Evolutionary conservation across 2,888 invertebrate species (phyloP).

Genomic region (Bimastos eiseni): DNA sequence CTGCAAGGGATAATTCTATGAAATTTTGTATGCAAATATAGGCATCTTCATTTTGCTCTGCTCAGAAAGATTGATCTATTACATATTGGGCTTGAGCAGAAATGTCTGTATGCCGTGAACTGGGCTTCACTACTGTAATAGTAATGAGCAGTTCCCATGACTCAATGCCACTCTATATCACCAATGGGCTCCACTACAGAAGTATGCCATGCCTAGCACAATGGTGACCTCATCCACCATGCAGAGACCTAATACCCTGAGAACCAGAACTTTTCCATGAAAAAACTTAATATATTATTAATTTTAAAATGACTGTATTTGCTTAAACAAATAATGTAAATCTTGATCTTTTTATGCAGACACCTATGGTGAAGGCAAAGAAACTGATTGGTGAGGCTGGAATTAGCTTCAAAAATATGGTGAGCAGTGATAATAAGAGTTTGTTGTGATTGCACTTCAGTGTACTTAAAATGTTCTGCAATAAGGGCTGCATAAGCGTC

Average conservation of each 20-base stretch:
- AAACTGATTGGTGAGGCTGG: slow-evolving; percentile 55
- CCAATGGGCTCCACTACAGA: background rate
- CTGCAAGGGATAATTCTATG: too few species aligned
- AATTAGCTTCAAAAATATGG: slow-evolving; percentile 57
- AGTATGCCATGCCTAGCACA: background rate
- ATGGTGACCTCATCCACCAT: background rate
- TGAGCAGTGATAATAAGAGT: slow-evolving; percentile 40
- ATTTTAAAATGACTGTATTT: background rate
- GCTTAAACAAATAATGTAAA: slow-evolving; percentile 28
- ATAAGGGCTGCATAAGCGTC: background rate
- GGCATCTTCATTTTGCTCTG: background rate
- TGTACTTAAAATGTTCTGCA: background rate
- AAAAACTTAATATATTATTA: background rate
- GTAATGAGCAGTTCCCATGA: too few species aligned
- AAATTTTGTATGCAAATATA: too few species aligned
- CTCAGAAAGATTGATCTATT: background rate
- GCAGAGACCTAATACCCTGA: background rate
- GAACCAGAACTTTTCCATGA: background rate
- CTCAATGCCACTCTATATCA: background rate
- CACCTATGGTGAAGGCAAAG: slow-evolving; percentile 54
- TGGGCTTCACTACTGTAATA: too few species aligned
- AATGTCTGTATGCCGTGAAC: too few species aligned
- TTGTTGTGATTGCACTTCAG: background rate
- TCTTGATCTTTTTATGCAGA: slow-evolving; percentile 48
- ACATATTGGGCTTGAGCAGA: background rate